A percentile compares a stretch with the other conserved stretches of the same genome.
phyloP scores from a whole-genome alignment of 2,797 vertebrate genomes.

The Aeoliscus strigatus region DNA sequence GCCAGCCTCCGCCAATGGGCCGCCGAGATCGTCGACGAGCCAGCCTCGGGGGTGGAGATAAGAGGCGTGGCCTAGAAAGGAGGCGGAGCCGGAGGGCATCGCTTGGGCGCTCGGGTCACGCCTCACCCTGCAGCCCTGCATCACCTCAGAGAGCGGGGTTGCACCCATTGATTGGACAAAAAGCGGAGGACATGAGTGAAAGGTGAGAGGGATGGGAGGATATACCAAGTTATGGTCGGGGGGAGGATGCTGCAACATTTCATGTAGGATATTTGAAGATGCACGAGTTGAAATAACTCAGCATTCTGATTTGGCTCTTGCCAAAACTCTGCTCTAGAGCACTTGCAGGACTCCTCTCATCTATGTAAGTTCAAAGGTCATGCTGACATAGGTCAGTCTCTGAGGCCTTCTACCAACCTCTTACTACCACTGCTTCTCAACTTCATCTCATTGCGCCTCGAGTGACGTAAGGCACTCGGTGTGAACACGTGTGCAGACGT shows the following conservation, averaged over 20 bases:
- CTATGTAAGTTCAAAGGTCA: conserved; percentile 65
- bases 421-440: conserved; percentile 24
- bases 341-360: conserved; percentile 58
- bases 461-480: too few species aligned
- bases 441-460: too few species aligned
- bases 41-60: conserved; percentile 78
- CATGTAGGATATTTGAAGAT: background rate
- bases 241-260: conserved; percentile 19
- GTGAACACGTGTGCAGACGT: too few species aligned
- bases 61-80: conserved; percentile 80
- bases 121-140: conserved; percentile 76
- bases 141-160: conserved; percentile 59
- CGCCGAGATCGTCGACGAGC: conserved; percentile 83
- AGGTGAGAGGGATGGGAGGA: conserved; percentile 73
- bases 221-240: conserved; percentile 3
- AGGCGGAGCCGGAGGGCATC: conserved; percentile 88
- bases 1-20: conserved; percentile 73
- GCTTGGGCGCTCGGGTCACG: conserved; percentile 74
- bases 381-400: conserved; percentile 8
- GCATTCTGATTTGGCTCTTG: conserved; percentile 29
- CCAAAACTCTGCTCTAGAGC: conserved; percentile 54
- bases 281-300: conserved; percentile 1
- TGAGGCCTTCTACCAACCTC: conserved; percentile 2
- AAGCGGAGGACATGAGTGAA: conserved; percentile 74
- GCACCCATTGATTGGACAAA: conserved; percentile 65